These are phyloP conservation scores for Drosophila niveifrons DNA, from an alignment of 2,888 invertebrate species.

Conservation along the genomic window DNA sequence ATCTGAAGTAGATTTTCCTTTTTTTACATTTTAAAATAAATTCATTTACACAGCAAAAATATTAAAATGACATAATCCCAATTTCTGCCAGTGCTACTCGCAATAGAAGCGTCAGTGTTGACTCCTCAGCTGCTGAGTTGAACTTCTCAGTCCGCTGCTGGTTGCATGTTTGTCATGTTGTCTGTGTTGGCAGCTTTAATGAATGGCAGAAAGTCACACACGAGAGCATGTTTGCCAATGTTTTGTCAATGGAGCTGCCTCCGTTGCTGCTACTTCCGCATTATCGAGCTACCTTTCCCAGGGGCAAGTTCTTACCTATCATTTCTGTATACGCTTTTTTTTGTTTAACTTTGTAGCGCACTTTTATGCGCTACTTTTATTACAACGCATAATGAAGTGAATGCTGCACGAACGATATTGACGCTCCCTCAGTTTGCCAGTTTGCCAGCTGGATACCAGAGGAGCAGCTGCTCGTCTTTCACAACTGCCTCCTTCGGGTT, in stretches of 20 bases:
- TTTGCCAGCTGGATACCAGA: conserved; percentile 9
- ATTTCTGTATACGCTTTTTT: not conserved
- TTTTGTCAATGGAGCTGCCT: conserved; percentile 59
- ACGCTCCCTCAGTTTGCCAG: conserved; percentile 40
- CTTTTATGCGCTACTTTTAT: conserved; percentile 63
- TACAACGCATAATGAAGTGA: conserved; percentile 67
- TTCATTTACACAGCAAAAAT: too few relatives aligned
- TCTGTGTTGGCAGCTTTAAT: conserved; percentile 49
- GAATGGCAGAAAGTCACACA: conserved; percentile 62
- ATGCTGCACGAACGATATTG: conserved; percentile 53
- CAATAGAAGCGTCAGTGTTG: not conserved
- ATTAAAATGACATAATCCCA: too few relatives aligned
- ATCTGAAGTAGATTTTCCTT: too few relatives aligned
- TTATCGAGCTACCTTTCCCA: conserved; percentile 36
- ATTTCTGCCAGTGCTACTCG: conserved; percentile 14
- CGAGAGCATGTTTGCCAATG: conserved; percentile 53
- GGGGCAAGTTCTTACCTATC: conserved; percentile 12
- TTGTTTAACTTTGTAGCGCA: conserved; percentile 54
- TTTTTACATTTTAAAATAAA: too few relatives aligned
- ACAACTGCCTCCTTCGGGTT: conserved; percentile 5
- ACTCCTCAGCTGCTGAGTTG: not conserved
- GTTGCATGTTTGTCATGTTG: conserved; percentile 21
- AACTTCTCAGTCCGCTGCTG: conserved; percentile 1
- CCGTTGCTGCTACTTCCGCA: conserved; percentile 31
- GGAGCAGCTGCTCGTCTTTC: conserved; percentile 23